These are phyloP conservation scores for Drosophila chauvacae DNA, from an alignment of 1,140 invertebrate species.

Conservation along the genomic window DNA sequence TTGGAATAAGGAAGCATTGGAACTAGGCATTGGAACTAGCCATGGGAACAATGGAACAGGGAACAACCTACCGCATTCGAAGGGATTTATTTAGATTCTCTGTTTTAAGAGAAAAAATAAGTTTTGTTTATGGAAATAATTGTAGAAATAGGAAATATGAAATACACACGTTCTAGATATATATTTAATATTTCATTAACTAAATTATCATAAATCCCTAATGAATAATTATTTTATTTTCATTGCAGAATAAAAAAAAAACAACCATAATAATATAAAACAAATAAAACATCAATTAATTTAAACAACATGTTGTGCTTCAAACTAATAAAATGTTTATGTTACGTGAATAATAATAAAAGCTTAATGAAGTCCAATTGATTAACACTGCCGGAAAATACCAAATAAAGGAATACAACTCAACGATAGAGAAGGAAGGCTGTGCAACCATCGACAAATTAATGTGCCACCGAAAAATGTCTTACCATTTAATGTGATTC, in stretches of 20 bases:
- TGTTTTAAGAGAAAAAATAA: too few relatives aligned
- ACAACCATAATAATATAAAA: neutral
- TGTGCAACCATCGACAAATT: conserved; percentile 13
- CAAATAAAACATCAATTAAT: neutral
- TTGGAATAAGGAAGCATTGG: neutral
- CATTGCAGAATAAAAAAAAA: neutral
- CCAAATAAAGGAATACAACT: conserved; percentile 8
- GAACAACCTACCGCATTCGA: neutral
- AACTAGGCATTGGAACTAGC: neutral
- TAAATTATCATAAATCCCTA: neutral
- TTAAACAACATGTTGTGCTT: neutral
- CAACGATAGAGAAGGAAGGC: conserved; percentile 14
- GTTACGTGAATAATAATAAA: neutral
- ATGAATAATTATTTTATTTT: neutral
- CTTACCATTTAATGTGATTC: conserved; percentile 29
- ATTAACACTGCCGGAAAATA: neutral
- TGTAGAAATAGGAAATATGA: too few relatives aligned
- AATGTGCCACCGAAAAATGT: conserved; percentile 18
- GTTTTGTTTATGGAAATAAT: too few relatives aligned
- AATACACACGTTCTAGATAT: too few relatives aligned
- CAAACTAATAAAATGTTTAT: neutral
- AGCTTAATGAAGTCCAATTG: neutral
- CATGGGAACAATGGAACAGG: neutral
- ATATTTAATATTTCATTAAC: too few relatives aligned
- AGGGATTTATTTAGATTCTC: neutral